Percentiles rank a stretch among this genome's conserved stretches.
Evolutionary conservation across 2,113 vertebrate genomes (phyloP).

Genomic region (Mola mola): DNA sequence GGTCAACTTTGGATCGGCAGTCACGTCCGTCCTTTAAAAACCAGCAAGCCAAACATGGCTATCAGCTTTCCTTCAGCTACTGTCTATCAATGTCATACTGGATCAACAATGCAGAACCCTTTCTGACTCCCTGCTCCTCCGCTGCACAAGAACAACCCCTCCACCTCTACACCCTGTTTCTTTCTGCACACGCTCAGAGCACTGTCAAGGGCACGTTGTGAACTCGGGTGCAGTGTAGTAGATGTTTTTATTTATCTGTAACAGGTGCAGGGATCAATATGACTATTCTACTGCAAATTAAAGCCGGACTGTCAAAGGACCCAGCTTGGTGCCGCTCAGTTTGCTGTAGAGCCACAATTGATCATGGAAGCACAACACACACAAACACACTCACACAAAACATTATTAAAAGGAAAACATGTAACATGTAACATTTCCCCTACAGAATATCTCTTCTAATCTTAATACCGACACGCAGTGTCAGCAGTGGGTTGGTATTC

Average conservation of each 20-base stretch:
- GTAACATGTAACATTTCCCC: background rate
- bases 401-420: background rate
- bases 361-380: conserved; percentile 17
- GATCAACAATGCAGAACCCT: conserved; percentile 87
- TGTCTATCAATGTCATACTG: conserved; percentile 87
- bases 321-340: conserved; percentile 30
- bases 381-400: background rate
- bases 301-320: conserved; percentile 66
- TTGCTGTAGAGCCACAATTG: conserved; percentile 21
- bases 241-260: conserved; percentile 80
- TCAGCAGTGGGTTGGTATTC: too few species aligned
- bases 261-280: conserved; percentile 77
- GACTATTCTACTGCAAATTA: conserved; percentile 72
- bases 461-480: too few species aligned
- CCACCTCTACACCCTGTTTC: conserved; percentile 43
- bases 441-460: too few species aligned
- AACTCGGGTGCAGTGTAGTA: conserved; percentile 71
- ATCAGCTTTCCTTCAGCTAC: conserved; percentile 85
- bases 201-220: conserved; percentile 80
- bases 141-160: conserved; percentile 68
- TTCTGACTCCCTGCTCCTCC: conserved; percentile 72
- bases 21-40: conserved; percentile 83
- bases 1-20: conserved; percentile 80
- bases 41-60: conserved; percentile 83
- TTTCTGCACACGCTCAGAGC: conserved; percentile 35